phyloP scores from a whole-genome alignment of 2,113 vertebrate genomes.

The Erythrolamprus reginae region DNA sequence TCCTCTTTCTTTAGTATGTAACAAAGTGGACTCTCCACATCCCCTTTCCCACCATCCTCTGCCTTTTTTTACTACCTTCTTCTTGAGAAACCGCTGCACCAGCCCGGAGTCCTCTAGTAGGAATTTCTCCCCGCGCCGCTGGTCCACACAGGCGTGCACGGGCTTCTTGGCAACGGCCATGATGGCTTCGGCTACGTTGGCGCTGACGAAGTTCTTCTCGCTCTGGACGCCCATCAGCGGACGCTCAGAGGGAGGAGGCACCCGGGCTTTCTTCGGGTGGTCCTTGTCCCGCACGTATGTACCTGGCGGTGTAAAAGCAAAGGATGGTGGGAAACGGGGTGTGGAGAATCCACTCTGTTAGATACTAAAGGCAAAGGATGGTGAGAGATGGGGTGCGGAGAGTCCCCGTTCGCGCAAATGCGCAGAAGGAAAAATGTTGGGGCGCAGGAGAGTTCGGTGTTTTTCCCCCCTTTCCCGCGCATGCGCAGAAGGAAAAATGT shows the following conservation, averaged over 20 bases:
- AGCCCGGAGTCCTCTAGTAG: neutral
- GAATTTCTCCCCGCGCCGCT: neutral
- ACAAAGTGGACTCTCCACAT: too few species aligned
- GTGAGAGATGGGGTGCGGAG: too few species aligned
- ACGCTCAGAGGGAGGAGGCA: neutral
- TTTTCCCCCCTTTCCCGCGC: too few species aligned
- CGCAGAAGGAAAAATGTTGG: too few species aligned
- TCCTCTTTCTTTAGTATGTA: neutral
- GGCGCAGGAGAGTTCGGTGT: too few species aligned
- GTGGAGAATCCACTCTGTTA: too few species aligned
- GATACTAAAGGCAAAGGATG: too few species aligned
- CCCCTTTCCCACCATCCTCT: too few species aligned
- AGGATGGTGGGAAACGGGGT: too few species aligned
- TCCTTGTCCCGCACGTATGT: rapidly evolving
- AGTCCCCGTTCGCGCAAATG: too few species aligned
- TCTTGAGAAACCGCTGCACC: neutral
- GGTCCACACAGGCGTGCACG: neutral
- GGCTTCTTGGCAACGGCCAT: conserved; percentile 8
- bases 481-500: too few species aligned
- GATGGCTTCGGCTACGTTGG: neutral
- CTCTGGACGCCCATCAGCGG: conserved; percentile 4
- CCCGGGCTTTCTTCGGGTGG: rapidly evolving
- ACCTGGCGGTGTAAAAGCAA: too few species aligned
- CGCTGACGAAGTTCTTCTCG: neutral
- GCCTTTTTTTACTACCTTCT: neutral